Percentiles rank a stretch among this genome's conserved stretches.
Evolutionary conservation across 37 sponge, comb jelly and placozoan genomes (phyloP).

Genomic region (Hormiphora californensis): DNA sequence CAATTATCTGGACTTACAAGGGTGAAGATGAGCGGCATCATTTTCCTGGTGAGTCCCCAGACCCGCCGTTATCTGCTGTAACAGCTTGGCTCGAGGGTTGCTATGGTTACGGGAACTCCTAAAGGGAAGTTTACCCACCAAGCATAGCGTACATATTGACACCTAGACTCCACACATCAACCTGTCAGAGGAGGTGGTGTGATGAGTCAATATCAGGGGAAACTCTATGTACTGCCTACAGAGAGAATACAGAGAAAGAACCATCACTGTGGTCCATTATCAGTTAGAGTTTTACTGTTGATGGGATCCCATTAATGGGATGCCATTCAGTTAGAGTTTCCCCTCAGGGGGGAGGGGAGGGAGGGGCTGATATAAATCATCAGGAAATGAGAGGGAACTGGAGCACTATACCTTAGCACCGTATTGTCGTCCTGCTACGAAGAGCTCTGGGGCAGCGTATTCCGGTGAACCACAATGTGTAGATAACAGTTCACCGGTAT

Average conservation of each 20-base stretch:
- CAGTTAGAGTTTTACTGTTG: too few species aligned
- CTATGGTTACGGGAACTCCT: constrained; percentile 78
- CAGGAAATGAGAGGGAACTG: neutral
- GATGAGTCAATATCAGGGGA: neutral
- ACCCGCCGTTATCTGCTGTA: constrained; percentile 86
- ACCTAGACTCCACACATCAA: constrained; percentile 95
- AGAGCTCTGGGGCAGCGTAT: constrained; percentile 97
- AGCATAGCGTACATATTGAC: constrained; percentile 98
- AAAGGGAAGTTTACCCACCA: constrained; percentile 91
- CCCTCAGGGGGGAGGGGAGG: too few species aligned
- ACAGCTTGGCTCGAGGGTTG: constrained; percentile 76
- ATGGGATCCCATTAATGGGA: too few species aligned
- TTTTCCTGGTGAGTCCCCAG: constrained; percentile 69
- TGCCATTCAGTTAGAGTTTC: too few species aligned
- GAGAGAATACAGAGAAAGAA: too few species aligned
- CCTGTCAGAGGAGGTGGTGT: neutral
- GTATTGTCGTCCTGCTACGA: constrained; percentile 90
- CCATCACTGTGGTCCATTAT: too few species aligned
- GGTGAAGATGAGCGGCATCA: constrained; percentile 72
- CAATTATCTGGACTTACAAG: constrained; percentile 54
- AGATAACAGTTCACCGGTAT: constrained; percentile 77
- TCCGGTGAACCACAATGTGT: constrained; percentile 98
- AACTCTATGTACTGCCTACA: too few species aligned
- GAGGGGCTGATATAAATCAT: too few species aligned
- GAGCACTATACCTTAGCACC: constrained; percentile 71